Percentiles rank a stretch among this genome's conserved stretches.
These are phyloP conservation scores for Euzetes globulus DNA, from an alignment of 2,888 invertebrate genomes.

Conservation along the genomic window DNA sequence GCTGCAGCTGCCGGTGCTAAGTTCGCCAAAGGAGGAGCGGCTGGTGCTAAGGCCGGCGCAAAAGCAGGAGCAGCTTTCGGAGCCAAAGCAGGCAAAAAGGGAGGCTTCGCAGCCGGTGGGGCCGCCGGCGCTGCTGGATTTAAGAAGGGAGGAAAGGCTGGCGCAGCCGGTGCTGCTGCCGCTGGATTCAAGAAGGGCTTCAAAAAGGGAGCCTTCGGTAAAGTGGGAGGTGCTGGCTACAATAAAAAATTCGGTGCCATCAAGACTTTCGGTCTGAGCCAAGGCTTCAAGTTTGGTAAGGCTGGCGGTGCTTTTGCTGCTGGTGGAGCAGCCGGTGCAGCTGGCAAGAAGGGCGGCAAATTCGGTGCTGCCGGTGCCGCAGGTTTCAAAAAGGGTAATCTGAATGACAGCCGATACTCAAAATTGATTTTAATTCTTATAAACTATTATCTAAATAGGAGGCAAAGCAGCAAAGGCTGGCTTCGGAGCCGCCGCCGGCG, in stretches of 20 bases:
- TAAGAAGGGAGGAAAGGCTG: conserved; percentile 30
- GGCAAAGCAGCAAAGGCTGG: conserved; percentile 33
- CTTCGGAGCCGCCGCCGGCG: conserved; percentile 30
- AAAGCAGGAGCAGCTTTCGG: conserved; percentile 8
- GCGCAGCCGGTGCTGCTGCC: conserved; percentile 30
- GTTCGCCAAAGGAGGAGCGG: neutral
- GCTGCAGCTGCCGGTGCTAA: neutral
- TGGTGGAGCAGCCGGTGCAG: conserved; percentile 32
- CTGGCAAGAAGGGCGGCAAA: conserved; percentile 30
- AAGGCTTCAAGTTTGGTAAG: conserved; percentile 37
- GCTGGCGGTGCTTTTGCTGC: conserved; percentile 36
- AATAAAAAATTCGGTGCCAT: conserved; percentile 34
- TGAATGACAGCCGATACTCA: neutral
- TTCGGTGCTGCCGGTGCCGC: conserved; percentile 28
- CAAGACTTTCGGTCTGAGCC: conserved; percentile 33
- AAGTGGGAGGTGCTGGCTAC: conserved; percentile 32
- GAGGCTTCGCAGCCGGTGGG: conserved; percentile 27
- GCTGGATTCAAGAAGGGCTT: conserved; percentile 29
- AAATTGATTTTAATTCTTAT: neutral
- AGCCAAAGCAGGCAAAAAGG: neutral
- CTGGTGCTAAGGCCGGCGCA: conserved; percentile 1
- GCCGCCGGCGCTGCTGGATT: conserved; percentile 18
- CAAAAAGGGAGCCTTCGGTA: conserved; percentile 32
- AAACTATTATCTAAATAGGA: neutral
- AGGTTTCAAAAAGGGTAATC: conserved; percentile 29